phyloP scores from a whole-genome alignment of 2,888 invertebrate species.

The Metopia argyrocephala region DNA sequence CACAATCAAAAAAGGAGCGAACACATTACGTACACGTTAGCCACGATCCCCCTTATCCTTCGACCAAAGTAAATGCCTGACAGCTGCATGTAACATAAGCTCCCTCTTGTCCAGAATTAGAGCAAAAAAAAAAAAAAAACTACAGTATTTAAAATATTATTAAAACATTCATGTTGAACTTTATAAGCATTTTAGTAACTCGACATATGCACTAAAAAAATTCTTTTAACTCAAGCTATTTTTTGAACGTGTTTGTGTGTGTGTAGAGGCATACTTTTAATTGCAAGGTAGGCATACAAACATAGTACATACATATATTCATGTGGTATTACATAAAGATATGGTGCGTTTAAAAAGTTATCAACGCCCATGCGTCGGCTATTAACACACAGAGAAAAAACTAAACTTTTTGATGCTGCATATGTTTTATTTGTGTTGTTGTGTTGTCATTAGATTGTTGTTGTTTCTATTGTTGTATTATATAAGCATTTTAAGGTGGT shows the following conservation, averaged over 20 bases:
- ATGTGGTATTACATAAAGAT: not conserved
- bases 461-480: constrained; percentile 11
- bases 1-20: not conserved
- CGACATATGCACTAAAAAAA: not conserved
- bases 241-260: too few species aligned
- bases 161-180: constrained; percentile 41
- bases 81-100: not conserved
- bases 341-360: constrained; percentile 46
- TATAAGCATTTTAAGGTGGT: constrained; percentile 55
- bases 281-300: not conserved
- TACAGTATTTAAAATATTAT: constrained; percentile 47
- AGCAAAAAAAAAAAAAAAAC: constrained; percentile 51
- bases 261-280: not conserved
- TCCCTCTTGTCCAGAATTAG: constrained; percentile 18
- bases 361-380: constrained; percentile 64
- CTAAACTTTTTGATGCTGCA: constrained; percentile 61
- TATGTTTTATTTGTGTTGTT: constrained; percentile 33
- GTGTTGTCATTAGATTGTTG: not conserved
- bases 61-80: not conserved
- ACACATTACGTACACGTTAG: not conserved
- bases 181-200: constrained; percentile 2
- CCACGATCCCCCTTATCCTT: not conserved
- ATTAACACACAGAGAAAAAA: constrained; percentile 62
- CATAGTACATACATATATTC: not conserved
- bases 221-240: too few species aligned